Percentiles rank a stretch among this genome's conserved stretches.
Conservation (phyloP, 2,888 invertebrate genomes). For the Drosophila merina region DNA sequence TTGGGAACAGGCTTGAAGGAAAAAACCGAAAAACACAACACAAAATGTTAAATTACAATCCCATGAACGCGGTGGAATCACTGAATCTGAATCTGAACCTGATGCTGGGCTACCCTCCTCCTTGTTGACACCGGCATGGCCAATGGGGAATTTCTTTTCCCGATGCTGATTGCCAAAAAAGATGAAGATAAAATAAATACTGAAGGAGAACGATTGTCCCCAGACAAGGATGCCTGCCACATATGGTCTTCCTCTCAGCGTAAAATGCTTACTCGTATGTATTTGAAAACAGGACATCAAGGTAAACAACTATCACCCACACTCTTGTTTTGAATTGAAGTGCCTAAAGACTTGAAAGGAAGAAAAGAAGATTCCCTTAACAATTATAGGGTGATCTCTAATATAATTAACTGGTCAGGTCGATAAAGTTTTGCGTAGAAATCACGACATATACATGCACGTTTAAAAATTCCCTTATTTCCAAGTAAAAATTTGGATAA, state of each 20-base stretch:
- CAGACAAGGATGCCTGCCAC: not conserved
- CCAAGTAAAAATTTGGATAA: too few relatives aligned
- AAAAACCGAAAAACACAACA: conserved; percentile 14
- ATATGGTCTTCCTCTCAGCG: not conserved
- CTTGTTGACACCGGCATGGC: conserved; percentile 39
- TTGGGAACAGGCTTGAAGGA: conserved; percentile 18
- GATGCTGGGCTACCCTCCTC: conserved; percentile 3
- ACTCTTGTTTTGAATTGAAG: not conserved
- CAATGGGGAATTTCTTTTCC: conserved; percentile 67
- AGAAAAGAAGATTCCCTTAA: too few relatives aligned
- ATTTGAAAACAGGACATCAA: not conserved
- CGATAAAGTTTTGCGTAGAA: too few relatives aligned
- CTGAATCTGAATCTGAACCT: conserved; percentile 16
- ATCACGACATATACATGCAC: too few relatives aligned
- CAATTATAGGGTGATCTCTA: too few relatives aligned
- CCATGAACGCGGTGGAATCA: conserved; percentile 18
- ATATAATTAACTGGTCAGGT: too few relatives aligned
- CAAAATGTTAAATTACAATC: conserved; percentile 62
- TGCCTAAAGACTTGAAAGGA: too few relatives aligned
- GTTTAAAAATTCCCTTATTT: too few relatives aligned
- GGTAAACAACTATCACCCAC: not conserved
- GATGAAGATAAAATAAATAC: conserved; percentile 16
- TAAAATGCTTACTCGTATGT: not conserved
- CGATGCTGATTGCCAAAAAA: conserved; percentile 71
- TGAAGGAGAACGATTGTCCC: conserved; percentile 1